phyloP scores from a whole-genome alignment of 2,797 vertebrate species.

The Tapirus indicus region DNA sequence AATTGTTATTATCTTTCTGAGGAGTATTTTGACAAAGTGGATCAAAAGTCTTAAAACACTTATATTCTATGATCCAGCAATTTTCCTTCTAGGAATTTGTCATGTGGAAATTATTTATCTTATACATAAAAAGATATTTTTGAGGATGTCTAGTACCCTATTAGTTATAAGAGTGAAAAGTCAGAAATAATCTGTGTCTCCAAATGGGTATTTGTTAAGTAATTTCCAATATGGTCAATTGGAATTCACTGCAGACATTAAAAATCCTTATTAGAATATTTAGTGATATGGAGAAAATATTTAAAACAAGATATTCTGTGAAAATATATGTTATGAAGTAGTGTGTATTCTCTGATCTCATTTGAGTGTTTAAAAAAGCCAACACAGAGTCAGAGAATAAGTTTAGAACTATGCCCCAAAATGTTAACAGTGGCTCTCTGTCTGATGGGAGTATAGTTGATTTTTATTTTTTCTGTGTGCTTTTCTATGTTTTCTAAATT shows the following conservation, averaged over 20 bases:
- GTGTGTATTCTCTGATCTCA: background rate
- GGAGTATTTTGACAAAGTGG: background rate
- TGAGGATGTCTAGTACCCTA: background rate
- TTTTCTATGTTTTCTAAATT: background rate
- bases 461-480: constrained; percentile 13
- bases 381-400: background rate
- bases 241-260: background rate
- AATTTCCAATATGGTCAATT: background rate
- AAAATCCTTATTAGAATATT: constrained; percentile 9
- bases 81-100: constrained; percentile 21
- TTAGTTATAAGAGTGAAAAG: background rate
- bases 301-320: background rate
- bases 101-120: background rate
- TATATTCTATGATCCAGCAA: background rate
- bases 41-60: background rate
- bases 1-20: background rate
- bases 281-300: constrained; percentile 21
- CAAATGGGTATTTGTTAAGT: background rate
- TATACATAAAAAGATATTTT: background rate
- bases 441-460: background rate
- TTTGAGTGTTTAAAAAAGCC: background rate
- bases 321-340: background rate
- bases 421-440: background rate
- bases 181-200: background rate
- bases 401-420: background rate